A percentile compares a stretch with the other conserved stretches of the same genome.
These are phyloP conservation scores for Ptychobarbus kaznakovi DNA, from an alignment of 2,797 vertebrate species.

Conservation along the genomic window DNA sequence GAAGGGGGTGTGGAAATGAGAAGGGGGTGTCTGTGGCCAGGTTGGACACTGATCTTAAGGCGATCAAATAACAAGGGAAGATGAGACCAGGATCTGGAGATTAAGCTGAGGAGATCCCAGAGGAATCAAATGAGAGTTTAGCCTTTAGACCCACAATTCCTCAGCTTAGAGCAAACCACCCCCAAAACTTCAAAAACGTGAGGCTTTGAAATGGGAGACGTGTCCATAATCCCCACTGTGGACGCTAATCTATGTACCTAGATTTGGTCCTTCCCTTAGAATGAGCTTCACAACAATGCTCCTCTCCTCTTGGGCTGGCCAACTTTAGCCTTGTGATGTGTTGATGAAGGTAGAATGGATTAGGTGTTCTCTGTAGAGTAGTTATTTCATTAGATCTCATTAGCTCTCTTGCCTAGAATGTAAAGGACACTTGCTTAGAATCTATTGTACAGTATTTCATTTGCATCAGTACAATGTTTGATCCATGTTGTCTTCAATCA, in stretches of 20 bases:
- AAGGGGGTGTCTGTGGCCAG: slow-evolving; percentile 66
- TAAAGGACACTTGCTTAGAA: slow-evolving; percentile 10
- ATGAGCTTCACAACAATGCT: slow-evolving; percentile 40
- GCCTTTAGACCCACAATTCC: slow-evolving; percentile 60
- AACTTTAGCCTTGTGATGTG: slow-evolving; percentile 56
- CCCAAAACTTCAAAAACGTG: slow-evolving; percentile 69
- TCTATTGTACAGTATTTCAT: slow-evolving; percentile 34
- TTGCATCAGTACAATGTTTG: slow-evolving; percentile 35
- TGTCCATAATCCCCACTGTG: slow-evolving; percentile 66
- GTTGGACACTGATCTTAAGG: slow-evolving; percentile 77
- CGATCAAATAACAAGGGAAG: slow-evolving; percentile 78
- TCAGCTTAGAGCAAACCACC: slow-evolving; percentile 62
- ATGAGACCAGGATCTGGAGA: slow-evolving; percentile 67
- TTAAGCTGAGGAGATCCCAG: slow-evolving; percentile 76
- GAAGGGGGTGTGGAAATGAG: slow-evolving; percentile 63
- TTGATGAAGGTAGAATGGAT: slow-evolving; percentile 36
- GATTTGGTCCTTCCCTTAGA: slow-evolving; percentile 55
- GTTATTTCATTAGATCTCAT: slow-evolving; percentile 29
- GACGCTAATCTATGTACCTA: slow-evolving; percentile 77
- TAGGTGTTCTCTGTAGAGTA: slow-evolving; percentile 20
- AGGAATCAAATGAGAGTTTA: slow-evolving; percentile 74
- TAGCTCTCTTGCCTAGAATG: slow-evolving; percentile 26
- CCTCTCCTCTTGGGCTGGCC: slow-evolving; percentile 44
- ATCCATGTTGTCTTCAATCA: slow-evolving; percentile 11
- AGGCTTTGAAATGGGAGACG: slow-evolving; percentile 68